Conservation (phyloP, 2,113 vertebrate species). For the Pogonocichla stellata region DNA sequence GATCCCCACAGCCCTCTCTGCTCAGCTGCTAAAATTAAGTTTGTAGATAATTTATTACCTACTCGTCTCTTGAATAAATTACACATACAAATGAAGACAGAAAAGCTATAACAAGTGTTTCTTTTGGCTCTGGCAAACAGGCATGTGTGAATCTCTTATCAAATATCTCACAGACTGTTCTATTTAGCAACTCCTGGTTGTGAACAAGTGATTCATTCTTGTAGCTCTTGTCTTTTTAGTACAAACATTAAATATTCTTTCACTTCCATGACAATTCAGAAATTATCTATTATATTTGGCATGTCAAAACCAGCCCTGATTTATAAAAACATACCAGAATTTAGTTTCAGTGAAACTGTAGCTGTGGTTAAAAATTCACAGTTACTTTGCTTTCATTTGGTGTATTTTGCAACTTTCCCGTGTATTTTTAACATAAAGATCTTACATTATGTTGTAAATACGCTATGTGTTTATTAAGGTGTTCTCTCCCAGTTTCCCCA, state of each 20-base stretch:
- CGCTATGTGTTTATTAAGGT: not conserved
- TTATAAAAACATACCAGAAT: not conserved
- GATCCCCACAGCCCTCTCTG: not conserved
- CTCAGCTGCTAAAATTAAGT: not conserved
- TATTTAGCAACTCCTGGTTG: conserved; percentile 41
- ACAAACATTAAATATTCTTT: conserved; percentile 39
- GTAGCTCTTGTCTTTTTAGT: conserved; percentile 48
- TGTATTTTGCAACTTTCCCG: not conserved
- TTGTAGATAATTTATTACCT: conserved; percentile 41
- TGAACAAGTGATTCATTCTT: conserved; percentile 37
- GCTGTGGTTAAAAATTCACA: not conserved
- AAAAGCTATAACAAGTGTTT: conserved; percentile 22
- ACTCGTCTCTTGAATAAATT: conserved; percentile 59
- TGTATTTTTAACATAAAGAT: not conserved
- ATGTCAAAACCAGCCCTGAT: conserved; percentile 18
- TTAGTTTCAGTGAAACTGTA: not conserved
- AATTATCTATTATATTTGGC: conserved; percentile 22
- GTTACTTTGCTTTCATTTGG: not conserved
- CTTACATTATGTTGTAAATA: not conserved
- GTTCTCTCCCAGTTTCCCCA: not conserved
- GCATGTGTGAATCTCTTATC: conserved; percentile 35
- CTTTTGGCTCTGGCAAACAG: conserved; percentile 49
- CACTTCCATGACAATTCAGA: conserved; percentile 8
- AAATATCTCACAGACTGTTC: conserved; percentile 43
- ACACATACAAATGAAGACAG: conserved; percentile 32